Percentiles rank a stretch among this genome's conserved stretches.
These are phyloP conservation scores for Rhingia campestris DNA, from an alignment of 2,888 invertebrate genomes.

Conservation along the genomic window DNA sequence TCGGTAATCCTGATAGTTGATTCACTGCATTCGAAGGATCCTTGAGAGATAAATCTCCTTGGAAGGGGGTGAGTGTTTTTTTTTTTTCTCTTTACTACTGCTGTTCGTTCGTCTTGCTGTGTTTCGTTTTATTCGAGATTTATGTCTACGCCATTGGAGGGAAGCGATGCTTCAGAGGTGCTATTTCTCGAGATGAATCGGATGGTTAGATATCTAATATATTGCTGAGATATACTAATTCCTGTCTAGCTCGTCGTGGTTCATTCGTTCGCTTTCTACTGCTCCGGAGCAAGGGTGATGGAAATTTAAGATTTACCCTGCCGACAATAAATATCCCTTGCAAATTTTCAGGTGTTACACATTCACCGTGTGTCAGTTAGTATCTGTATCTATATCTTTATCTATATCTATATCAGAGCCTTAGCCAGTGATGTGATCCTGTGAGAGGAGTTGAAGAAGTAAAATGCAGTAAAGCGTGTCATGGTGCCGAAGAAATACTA, in stretches of 20 bases:
- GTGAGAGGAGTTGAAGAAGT: constrained; percentile 31
- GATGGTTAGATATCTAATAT: constrained; percentile 61
- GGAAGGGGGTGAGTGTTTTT: neutral
- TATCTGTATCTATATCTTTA: too few relatives aligned
- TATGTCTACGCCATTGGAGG: constrained; percentile 49
- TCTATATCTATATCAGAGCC: constrained; percentile 5
- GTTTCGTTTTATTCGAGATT: constrained; percentile 56
- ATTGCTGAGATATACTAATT: constrained; percentile 59
- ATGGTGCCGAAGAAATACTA: constrained; percentile 24
- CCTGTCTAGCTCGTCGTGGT: constrained; percentile 59
- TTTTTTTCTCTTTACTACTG: constrained; percentile 1
- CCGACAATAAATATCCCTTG: constrained; percentile 66
- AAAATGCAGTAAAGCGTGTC: constrained; percentile 58
- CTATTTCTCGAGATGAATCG: constrained; percentile 50
- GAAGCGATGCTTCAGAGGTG: constrained; percentile 21
- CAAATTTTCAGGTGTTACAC: constrained; percentile 66
- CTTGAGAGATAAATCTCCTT: constrained; percentile 24
- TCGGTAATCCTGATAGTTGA: constrained; percentile 72
- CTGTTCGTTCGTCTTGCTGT: neutral
- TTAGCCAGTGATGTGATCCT: constrained; percentile 13
- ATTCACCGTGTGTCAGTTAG: neutral
- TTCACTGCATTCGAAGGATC: constrained; percentile 64
- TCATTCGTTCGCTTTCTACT: constrained; percentile 38
- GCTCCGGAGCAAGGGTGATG: constrained; percentile 34
- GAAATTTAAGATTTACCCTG: constrained; percentile 69